phyloP scores from a whole-genome alignment of 2,113 vertebrate species.

The Engystomops pustulosus region DNA sequence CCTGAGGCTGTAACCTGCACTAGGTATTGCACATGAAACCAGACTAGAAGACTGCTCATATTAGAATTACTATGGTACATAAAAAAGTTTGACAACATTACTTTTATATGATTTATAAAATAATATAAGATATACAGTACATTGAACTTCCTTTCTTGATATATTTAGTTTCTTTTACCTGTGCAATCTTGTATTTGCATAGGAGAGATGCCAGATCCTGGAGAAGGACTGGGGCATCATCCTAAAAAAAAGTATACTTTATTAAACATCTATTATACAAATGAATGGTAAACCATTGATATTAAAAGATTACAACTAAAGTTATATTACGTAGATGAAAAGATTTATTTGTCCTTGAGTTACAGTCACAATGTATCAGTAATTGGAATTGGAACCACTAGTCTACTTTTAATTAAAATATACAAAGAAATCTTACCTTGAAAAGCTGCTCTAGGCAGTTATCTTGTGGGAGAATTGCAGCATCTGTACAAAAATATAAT shows the following conservation, averaged over 20 bases:
- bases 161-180: constrained; percentile 35
- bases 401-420: background rate
- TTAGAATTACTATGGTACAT: background rate
- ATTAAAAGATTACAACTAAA: background rate
- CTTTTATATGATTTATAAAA: background rate
- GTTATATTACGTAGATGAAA: background rate
- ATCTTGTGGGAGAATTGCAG: constrained; percentile 1
- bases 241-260: constrained; percentile 16
- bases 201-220: constrained; percentile 19
- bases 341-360: background rate
- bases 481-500: constrained; percentile 18
- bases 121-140: background rate
- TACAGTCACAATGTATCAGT: background rate
- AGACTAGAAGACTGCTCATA: background rate
- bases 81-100: background rate
- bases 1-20: no score
- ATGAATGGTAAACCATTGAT: background rate
- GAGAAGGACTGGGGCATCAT: constrained; percentile 46
- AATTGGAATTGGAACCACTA: background rate
- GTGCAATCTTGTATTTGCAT: constrained; percentile 44
- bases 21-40: background rate
- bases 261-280: background rate
- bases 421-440: background rate
- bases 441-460: constrained; percentile 39
- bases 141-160: background rate